Percentiles rank a stretch among this genome's conserved stretches.
These are phyloP conservation scores for Clostera curtula DNA, from an alignment of 2,888 invertebrate species.

Conservation along the genomic window DNA sequence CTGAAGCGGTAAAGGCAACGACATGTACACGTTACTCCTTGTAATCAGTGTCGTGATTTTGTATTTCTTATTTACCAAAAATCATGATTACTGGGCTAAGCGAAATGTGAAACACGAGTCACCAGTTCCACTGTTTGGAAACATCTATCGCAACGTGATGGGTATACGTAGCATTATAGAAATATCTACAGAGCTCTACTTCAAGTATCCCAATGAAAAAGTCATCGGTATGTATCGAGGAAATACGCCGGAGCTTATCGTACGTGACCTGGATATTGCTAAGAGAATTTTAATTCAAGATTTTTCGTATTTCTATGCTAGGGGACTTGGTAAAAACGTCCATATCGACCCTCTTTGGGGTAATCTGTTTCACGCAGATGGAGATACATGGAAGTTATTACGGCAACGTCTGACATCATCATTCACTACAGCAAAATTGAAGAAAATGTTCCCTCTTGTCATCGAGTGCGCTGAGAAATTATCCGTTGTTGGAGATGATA, in stretches of 20 bases:
- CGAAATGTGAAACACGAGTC: too few relatives aligned
- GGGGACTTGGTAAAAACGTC: slow-evolving; percentile 34
- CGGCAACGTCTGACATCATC: slow-evolving; percentile 35
- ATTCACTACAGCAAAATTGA: slow-evolving; percentile 47
- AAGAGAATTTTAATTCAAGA: slow-evolving; percentile 38
- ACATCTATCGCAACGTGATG: too few relatives aligned
- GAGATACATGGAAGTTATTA: slow-evolving; percentile 49
- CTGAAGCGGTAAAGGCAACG: too few relatives aligned
- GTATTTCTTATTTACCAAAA: too few relatives aligned
- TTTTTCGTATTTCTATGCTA: slow-evolving; percentile 38
- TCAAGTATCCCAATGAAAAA: too few relatives aligned
- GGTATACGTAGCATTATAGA: too few relatives aligned
- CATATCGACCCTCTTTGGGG: slow-evolving; percentile 35
- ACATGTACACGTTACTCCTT: too few relatives aligned
- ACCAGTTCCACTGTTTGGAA: too few relatives aligned
- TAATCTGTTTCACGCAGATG: slow-evolving; percentile 44
- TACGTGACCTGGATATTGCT: slow-evolving; percentile 42
- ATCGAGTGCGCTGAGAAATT: slow-evolving; percentile 46
- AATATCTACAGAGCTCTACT: too few relatives aligned
- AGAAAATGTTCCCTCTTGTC: slow-evolving; percentile 53
- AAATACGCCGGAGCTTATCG: slow-evolving; percentile 41
- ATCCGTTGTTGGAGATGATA: slow-evolving; percentile 26
- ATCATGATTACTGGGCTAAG: too few relatives aligned
- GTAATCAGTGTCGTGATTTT: too few relatives aligned
- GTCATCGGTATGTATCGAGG: too few relatives aligned